Evolutionary conservation across 2,113 vertebrate genomes (phyloP).

Genomic region (Eira barbara): DNA sequence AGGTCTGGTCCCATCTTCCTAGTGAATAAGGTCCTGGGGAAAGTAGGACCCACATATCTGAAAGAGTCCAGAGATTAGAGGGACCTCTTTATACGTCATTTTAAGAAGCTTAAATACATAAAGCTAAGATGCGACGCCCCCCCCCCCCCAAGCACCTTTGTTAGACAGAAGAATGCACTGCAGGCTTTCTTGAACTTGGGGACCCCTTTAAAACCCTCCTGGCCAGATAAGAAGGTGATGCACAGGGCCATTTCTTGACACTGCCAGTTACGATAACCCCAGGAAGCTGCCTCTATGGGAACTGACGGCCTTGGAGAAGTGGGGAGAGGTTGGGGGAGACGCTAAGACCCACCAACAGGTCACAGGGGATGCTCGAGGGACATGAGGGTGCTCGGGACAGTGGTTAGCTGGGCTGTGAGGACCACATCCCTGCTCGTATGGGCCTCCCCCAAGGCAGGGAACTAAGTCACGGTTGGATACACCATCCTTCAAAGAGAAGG

Average conservation of each 20-base stretch:
- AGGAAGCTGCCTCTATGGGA: not conserved
- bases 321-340: not conserved
- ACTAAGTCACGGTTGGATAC: not conserved
- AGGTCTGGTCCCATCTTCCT: not conserved
- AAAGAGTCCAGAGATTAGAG: not conserved
- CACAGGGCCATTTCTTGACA: not conserved
- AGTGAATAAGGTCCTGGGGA: not conserved
- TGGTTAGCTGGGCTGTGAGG: not conserved
- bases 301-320: not conserved
- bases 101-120: conserved; percentile 26
- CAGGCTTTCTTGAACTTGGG: not conserved
- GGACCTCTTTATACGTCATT: not conserved
- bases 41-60: not conserved
- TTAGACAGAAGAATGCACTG: not conserved
- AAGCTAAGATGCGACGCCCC: not conserved
- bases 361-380: not conserved
- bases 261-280: not conserved
- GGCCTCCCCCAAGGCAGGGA: not conserved
- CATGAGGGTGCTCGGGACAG: not conserved
- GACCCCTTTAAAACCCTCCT: not conserved
- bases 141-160: not conserved
- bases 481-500: not conserved
- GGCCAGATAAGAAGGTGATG: not conserved
- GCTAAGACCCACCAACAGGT: not conserved
- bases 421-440: not conserved